These are phyloP conservation scores for Vultur gryphus DNA, from an alignment of 2,797 vertebrate genomes.

Conservation along the genomic window DNA sequence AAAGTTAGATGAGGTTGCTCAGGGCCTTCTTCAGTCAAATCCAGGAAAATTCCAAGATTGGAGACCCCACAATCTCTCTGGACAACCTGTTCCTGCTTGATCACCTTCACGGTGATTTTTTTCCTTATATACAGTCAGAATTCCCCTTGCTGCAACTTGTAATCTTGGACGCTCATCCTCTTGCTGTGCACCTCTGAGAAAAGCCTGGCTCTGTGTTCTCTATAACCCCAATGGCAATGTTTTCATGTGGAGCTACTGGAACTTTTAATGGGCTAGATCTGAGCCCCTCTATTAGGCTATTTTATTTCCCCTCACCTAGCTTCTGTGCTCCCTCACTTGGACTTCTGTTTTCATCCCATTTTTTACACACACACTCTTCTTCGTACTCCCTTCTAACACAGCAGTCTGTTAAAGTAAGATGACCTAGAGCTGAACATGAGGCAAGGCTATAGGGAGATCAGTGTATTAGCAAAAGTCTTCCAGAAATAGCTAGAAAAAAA, in stretches of 20 bases:
- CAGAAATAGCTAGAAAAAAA: background rate
- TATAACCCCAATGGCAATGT: background rate
- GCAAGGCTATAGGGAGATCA: background rate
- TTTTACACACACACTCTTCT: background rate
- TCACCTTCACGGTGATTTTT: fast-evolving
- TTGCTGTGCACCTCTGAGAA: background rate
- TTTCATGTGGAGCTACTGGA: background rate
- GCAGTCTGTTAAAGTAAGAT: background rate
- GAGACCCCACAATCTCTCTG: background rate
- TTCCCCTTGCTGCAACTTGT: background rate
- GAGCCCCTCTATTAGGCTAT: background rate
- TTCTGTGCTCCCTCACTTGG: background rate
- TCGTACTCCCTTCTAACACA: background rate
- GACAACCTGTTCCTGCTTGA: background rate
- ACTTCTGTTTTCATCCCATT: background rate
- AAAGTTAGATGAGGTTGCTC: background rate
- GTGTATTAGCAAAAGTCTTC: background rate
- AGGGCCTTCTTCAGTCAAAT: background rate
- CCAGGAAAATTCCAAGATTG: background rate
- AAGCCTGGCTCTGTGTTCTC: background rate
- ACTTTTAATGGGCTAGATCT: background rate
- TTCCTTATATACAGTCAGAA: background rate
- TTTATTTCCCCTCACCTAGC: background rate
- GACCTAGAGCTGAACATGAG: background rate
- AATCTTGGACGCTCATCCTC: background rate